phyloP scores from a whole-genome alignment of 1,140 invertebrate genomes.

The Achroia grisella region DNA sequence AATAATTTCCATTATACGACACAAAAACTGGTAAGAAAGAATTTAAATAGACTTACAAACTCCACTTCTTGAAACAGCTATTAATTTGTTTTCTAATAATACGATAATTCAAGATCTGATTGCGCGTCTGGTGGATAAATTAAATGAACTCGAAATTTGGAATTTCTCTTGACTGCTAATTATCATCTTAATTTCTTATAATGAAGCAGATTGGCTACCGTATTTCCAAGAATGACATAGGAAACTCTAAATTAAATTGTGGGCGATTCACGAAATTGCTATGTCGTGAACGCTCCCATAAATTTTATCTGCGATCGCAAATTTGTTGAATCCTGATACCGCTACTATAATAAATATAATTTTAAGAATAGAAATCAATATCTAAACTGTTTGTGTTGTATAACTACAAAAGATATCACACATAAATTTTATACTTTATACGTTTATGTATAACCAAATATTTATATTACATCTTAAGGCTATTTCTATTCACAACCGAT shows the following conservation, averaged over 20 bases:
- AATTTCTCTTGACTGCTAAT: constrained; percentile 19
- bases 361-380: constrained; percentile 4
- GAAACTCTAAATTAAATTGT: constrained; percentile 15
- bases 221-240: constrained; percentile 16
- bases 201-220: constrained; percentile 28
- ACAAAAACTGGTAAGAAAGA: background rate
- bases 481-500: constrained; percentile 46
- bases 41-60: constrained; percentile 5
- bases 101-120: no score
- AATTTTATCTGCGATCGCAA: background rate
- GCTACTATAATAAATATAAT: constrained; percentile 1
- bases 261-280: background rate
- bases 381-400: no score
- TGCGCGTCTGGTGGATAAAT: no score
- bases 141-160: constrained; percentile 8
- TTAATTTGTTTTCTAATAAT: no score
- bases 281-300: background rate
- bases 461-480: constrained; percentile 29
- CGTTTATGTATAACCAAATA: constrained; percentile 19
- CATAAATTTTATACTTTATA: constrained; percentile 34
- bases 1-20: background rate
- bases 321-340: no score
- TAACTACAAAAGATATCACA: constrained; percentile 4
- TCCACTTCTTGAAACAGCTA: background rate
- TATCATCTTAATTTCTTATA: constrained; percentile 38